These are phyloP conservation scores for Zygothrica quintamaculata DNA, from an alignment of 2,888 invertebrate genomes.

Conservation along the genomic window DNA sequence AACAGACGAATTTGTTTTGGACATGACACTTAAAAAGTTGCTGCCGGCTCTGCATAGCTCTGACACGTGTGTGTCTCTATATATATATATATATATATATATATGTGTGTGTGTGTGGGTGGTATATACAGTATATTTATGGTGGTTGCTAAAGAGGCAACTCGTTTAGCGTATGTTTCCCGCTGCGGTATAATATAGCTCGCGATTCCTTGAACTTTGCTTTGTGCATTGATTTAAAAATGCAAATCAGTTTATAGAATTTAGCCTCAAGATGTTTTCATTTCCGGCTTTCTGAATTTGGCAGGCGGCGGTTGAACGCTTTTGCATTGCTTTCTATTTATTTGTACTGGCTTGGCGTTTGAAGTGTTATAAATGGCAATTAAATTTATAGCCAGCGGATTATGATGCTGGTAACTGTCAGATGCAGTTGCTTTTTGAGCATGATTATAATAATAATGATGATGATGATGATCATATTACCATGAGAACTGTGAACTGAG, in stretches of 20 bases:
- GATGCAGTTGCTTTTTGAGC: too few species aligned
- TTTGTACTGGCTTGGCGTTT: conserved; percentile 34
- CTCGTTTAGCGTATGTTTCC: conserved; percentile 39
- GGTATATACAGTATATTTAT: conserved; percentile 5
- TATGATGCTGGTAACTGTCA: conserved; percentile 76
- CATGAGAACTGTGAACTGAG: conserved; percentile 17
- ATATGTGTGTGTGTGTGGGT: conserved; percentile 14
- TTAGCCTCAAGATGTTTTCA: conserved; percentile 74
- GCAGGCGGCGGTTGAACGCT: conserved; percentile 42
- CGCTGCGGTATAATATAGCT: conserved; percentile 1
- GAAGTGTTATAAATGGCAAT: conserved; percentile 76
- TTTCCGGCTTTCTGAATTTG: conserved; percentile 65
- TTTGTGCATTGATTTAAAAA: conserved; percentile 75
- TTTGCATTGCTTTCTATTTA: neutral
- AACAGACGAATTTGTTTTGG: conserved; percentile 84
- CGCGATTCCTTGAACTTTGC: conserved; percentile 53
- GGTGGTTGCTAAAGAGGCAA: conserved; percentile 52
- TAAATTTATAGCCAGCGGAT: conserved; percentile 72
- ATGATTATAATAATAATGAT: too few species aligned
- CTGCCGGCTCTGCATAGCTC: conserved; percentile 47
- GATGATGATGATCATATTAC: neutral
- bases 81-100: conserved; percentile 1
- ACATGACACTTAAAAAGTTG: conserved; percentile 82
- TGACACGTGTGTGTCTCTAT: conserved; percentile 60
- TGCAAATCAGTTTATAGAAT: conserved; percentile 75